Conservation (phyloP, 2,888 invertebrate species). For the Ophion ellenae region DNA sequence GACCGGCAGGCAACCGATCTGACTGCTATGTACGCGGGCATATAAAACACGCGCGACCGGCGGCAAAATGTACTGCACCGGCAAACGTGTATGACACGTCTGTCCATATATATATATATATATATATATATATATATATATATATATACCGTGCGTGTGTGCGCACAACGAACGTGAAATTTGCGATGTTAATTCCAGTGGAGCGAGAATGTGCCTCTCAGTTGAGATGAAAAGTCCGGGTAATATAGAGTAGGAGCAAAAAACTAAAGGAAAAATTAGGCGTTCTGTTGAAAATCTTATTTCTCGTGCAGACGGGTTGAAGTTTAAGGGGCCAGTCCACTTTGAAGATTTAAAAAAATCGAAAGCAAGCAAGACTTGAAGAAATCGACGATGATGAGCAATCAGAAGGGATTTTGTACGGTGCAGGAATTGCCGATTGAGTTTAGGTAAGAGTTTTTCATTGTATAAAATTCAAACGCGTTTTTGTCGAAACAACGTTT, state of each 20-base stretch:
- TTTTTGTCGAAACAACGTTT: too few relatives aligned
- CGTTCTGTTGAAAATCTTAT: neutral
- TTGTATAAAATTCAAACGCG: too few relatives aligned
- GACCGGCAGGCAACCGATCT: constrained; percentile 31
- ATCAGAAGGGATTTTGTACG: too few relatives aligned
- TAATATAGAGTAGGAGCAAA: neutral
- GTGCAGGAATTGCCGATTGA: too few relatives aligned
- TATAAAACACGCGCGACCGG: constrained; percentile 29
- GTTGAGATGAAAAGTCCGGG: neutral
- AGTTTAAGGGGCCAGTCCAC: neutral
- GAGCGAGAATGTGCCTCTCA: constrained; percentile 12
- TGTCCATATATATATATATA: neutral
- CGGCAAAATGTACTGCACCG: constrained; percentile 41
- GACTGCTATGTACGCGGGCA: constrained; percentile 4
- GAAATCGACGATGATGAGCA: too few relatives aligned
- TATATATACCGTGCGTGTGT: neutral
- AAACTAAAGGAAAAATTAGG: neutral
- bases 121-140: constrained; percentile 5
- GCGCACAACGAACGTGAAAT: neutral
- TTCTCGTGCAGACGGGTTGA: neutral
- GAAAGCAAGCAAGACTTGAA: too few relatives aligned
- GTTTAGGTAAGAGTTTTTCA: too few relatives aligned
- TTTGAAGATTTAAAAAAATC: too few relatives aligned
- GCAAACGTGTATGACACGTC: neutral
- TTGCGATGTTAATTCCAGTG: constrained; percentile 30